Evolutionary conservation across 2,797 vertebrate species (phyloP), one percentile per base, ranked within the genome.

Genomic region (Dromococcyx pavoninus): DNA sequence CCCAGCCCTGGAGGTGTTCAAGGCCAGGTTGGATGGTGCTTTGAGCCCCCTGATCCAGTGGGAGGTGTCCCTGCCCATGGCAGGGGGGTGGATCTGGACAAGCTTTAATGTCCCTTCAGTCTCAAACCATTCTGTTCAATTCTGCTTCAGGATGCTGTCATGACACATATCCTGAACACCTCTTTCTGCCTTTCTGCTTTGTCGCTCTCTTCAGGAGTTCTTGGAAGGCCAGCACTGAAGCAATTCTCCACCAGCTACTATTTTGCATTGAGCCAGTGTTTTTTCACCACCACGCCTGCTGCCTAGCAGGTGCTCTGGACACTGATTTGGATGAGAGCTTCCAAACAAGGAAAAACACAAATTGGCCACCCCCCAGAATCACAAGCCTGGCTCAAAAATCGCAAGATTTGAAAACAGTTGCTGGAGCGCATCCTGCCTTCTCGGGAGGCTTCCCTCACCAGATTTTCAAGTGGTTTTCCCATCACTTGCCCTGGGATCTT

Each of bases 271-370:
- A 69, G 19, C 18, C 84, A 57, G 57, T 0, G 0, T 11, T 61
- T 83, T 32, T 65, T 33, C 50, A 12, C 3, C 39, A 11, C 27
- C 60, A n/a, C 2, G 9, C 10, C 43, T 48, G 35, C n/a, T 87
- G 67, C 67, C 61, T 58, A 48, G n/a, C 43, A 66, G 79, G 72
- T 86, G 76, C 69, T 88, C 86, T 88, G 82, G 85, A n/a, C 19
- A 32, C 17, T 37, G 72, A 28, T 75, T 64, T 91, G 56, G 62
- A 32, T 61, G 18, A 18, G 24, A 56, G 65, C 39, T 83, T 74
- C 76, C 33, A 57, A 74, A 54, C 11, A 65, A 69, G 35, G 37
- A 21, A 72, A 84, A 90, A 41, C 35, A 71, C 19, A 48, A 69
- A 17, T 39, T 61, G 18, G 50, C 41, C 18, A 78, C 25, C 2